These are phyloP conservation scores for Heliopora coerulea DNA, from an alignment of 92 coral and sea anemone genomes.

Conservation along the genomic window DNA sequence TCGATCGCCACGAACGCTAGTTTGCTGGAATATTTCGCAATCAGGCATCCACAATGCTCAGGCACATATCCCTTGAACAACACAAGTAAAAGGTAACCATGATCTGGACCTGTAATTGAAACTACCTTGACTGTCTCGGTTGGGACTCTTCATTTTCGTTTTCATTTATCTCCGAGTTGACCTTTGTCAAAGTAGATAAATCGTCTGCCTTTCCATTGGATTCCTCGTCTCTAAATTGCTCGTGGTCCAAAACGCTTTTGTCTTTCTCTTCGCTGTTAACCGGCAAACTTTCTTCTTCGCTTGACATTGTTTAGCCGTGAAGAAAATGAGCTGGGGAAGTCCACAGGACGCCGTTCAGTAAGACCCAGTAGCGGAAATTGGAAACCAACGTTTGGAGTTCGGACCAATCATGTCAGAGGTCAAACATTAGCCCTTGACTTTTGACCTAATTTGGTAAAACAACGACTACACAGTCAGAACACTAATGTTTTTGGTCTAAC, in stretches of 20 bases:
- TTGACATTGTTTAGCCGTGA: constrained; percentile 21
- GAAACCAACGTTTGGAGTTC: not conserved
- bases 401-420: constrained; percentile 30
- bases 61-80: not conserved
- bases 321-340: not conserved
- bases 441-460: constrained; percentile 28
- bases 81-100: not conserved
- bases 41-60: not conserved
- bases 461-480: not conserved
- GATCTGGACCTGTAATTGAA: not conserved
- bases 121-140: constrained; percentile 18
- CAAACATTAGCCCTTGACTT: not conserved
- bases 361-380: constrained; percentile 5
- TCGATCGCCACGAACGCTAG: not conserved
- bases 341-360: not conserved
- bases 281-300: constrained; percentile 14
- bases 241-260: not conserved
- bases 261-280: not conserved
- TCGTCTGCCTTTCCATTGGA: not conserved
- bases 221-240: not conserved
- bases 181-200: constrained; percentile 2
- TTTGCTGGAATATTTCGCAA: not conserved
- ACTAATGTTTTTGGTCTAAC: too few relatives aligned
- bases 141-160: not conserved
- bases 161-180: not conserved